Base-by-base conservation (phyloP, 2,113 vertebrate species). In the Coturnix japonica region DNA sequence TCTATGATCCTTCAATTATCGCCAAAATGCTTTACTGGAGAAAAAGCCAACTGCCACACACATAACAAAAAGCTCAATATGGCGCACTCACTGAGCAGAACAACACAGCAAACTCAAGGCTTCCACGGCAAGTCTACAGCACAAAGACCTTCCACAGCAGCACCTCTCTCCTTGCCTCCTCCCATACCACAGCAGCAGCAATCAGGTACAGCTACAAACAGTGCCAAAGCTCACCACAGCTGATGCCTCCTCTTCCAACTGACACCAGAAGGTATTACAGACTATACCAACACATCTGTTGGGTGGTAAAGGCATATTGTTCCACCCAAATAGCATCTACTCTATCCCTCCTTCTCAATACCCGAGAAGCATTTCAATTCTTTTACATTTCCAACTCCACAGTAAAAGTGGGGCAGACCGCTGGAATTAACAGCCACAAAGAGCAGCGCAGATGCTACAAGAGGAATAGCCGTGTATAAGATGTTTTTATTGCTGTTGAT, bases 401-500 rank as follows among this genome's bases (percentile, higher is more conserved):
- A 47, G 3, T 47, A 21, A 47, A 21, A 47, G 46, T 22, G 21
- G 10, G 11, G 46, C 22, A 47, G 46, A 21, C 3, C 3, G 21
- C 46, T 47, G 21, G 46, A 47, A 47, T 47, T 47, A 47, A 47
- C 47, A 47, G 49, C 3, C 71, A 30, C 1, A 13, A 80, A 80
- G 13, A 82, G 51, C 51, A 53, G 75, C 60, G 35, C 13, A 43
- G 56, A 41, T 73, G 54, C 31, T 6, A 31, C 18, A 43, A 87
- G 37, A 89, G 12, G n/a, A 54, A 91, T 59, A 87, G 41, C 59
- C 13, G 1, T 18, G 64, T 30, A 35, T 2, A 16, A 76, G 11
- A 61, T 44, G 65, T 63, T 74, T 85, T 89, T 87, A 94, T 70
- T 91, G 59, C 85, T 59, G 91, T 16, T 91, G 46, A 92, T 77